These are phyloP conservation scores for Crambe crambe DNA, from an alignment of 37 sponge, comb jelly and placozoan species.

Conservation along the genomic window DNA sequence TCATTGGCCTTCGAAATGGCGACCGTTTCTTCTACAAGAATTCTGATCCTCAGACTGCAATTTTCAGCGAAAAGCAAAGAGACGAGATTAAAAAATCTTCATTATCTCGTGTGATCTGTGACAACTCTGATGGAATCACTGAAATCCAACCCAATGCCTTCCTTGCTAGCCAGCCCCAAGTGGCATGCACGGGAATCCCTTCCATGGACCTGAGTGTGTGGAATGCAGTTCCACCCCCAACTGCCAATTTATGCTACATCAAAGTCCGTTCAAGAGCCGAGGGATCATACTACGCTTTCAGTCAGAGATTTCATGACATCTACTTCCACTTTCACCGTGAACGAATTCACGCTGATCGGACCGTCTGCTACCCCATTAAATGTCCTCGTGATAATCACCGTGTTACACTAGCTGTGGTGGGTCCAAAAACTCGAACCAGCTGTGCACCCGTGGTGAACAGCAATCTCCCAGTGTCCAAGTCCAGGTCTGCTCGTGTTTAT, in stretches of 20 bases:
- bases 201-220: constrained; percentile 19
- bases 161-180: constrained; percentile 20
- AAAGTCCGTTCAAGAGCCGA: neutral
- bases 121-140: constrained; percentile 72
- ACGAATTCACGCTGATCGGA: neutral
- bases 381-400: neutral
- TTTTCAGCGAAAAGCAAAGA: constrained; percentile 70
- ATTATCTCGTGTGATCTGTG: constrained; percentile 83
- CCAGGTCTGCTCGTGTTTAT: neutral
- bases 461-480: neutral
- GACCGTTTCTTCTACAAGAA: constrained; percentile 84
- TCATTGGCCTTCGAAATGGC: constrained; percentile 74
- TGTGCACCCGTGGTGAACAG: neutral
- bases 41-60: constrained; percentile 23
- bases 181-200: constrained; percentile 19
- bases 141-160: constrained; percentile 79
- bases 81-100: constrained; percentile 46
- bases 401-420: neutral
- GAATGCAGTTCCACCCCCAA: neutral
- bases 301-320: neutral
- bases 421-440: neutral
- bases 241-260: neutral
- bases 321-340: neutral
- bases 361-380: neutral
- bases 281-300: neutral